Percentiles rank a stretch among this genome's conserved stretches.
phyloP scores from a whole-genome alignment of 2,797 vertebrate species.

The Tokudaia muenninki region DNA sequence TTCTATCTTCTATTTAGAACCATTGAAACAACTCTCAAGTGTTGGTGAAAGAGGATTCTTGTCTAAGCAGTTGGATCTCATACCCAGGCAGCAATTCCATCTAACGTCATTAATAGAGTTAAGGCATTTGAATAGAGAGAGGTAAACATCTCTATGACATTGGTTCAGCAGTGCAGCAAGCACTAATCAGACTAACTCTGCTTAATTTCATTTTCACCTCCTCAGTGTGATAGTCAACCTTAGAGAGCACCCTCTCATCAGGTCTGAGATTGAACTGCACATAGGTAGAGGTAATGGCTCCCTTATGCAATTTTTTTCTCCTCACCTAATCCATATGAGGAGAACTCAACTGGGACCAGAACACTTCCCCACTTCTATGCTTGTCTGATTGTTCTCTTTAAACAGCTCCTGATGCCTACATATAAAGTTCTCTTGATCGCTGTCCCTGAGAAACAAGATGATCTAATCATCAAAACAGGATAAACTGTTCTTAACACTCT shows the following conservation, averaged over 20 bases:
- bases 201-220: constrained; percentile 82
- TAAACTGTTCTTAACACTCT: not conserved
- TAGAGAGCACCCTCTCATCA: constrained; percentile 70
- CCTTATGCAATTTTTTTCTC: constrained; percentile 75
- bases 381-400: constrained; percentile 18
- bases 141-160: constrained; percentile 17
- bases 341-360: constrained; percentile 78
- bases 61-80: not conserved
- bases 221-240: constrained; percentile 77
- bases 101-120: not conserved
- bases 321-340: constrained; percentile 76
- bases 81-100: not conserved
- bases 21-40: not conserved
- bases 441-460: constrained; percentile 39
- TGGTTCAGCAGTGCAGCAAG: constrained; percentile 65
- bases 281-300: constrained; percentile 77
- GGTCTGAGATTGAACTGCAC: constrained; percentile 72
- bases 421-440: not conserved
- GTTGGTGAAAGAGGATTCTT: not conserved
- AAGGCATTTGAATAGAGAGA: not conserved
- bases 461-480: constrained; percentile 36
- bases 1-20: not conserved
- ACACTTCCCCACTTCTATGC: constrained; percentile 40
- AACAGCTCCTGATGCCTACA: not conserved
- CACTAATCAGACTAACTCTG: constrained; percentile 82